Base-by-base conservation (phyloP, 2,797 vertebrate species). In the Danionella dracula region DNA sequence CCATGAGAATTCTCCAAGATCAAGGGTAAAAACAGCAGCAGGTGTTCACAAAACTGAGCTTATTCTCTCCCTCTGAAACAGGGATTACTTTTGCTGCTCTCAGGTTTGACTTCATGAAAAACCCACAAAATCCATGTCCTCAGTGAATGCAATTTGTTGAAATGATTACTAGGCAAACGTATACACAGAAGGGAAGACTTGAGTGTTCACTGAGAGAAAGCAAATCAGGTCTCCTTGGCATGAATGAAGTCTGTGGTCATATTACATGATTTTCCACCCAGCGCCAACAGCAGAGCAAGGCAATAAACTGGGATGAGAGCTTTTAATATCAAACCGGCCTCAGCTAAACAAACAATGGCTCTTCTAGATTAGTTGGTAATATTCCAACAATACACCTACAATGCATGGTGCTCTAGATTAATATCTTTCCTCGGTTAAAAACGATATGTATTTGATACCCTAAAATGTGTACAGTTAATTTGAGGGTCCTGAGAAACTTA, bases 81-180 rank as follows among this genome's bases (percentile, higher is more conserved):
- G 21, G 38, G 44, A 56, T 59, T 71, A 63, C 58, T 57, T 27
- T 31, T 23, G 45, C 50, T 5, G 15, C 17, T 31, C 20, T 4
- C 3, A 66, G 51, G 42, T 57, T 56, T 66, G 8, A 46, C 63
- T 66, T 48, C 23, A 66, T 42, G 1, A 21, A 56, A 15, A 66
- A 66, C 12, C 32, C 15, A 12, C 42, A 57, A 57, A 57, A 56
- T 53, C 56, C 23, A 21, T 57, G 53, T 40, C 37, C 63, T 66
- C 53, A 38, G 53, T 56, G 32, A 66, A 66, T 55, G 63, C 42
- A 49, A 66, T 66, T 66, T 66, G 63, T 57, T 56, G 37, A 66
- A 48, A 31, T 57, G 63, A 66, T 66, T 66, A 57, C 53, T 19
- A 21, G 15, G 32, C 21, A 56, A 56, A 56, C 45, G 42, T 8